A percentile compares a stretch with the other conserved stretches of the same genome.
phyloP scores from a whole-genome alignment of 2,113 vertebrate species.

The Macaca nemestrina region DNA sequence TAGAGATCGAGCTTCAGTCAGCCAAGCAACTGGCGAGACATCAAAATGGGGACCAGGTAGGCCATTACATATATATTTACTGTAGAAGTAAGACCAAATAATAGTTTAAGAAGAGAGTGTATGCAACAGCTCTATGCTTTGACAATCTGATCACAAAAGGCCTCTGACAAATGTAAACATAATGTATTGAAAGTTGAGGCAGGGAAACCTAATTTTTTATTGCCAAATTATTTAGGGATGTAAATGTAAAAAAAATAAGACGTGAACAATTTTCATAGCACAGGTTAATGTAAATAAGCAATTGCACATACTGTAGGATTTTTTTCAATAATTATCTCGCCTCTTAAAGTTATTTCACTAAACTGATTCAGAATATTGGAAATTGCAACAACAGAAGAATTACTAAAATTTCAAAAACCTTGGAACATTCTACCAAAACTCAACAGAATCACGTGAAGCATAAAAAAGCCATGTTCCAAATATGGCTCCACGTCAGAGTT shows the following conservation, averaged over 20 bases:
- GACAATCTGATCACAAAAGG: neutral
- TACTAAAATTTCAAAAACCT: neutral
- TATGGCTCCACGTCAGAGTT: too few relatives aligned
- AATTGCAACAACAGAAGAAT: neutral
- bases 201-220: neutral
- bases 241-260: neutral
- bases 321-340: neutral
- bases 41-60: neutral
- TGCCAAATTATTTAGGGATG: neutral
- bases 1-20: neutral
- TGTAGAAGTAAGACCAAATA: neutral
- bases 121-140: neutral
- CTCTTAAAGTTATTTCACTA: neutral
- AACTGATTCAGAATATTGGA: neutral
- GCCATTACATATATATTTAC: neutral
- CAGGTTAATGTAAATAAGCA: neutral
- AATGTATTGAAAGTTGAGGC: neutral
- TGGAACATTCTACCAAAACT: neutral
- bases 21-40: neutral
- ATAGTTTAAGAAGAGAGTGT: neutral
- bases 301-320: neutral
- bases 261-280: neutral
- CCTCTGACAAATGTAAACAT: neutral
- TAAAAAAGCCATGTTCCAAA: too few relatives aligned
- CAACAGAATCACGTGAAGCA: neutral